Percentiles rank a stretch among this genome's conserved stretches.
Conservation (phyloP, 30 jellyfish, hydroid and myxozoan species). For the Haliclystus octoradiatus region DNA sequence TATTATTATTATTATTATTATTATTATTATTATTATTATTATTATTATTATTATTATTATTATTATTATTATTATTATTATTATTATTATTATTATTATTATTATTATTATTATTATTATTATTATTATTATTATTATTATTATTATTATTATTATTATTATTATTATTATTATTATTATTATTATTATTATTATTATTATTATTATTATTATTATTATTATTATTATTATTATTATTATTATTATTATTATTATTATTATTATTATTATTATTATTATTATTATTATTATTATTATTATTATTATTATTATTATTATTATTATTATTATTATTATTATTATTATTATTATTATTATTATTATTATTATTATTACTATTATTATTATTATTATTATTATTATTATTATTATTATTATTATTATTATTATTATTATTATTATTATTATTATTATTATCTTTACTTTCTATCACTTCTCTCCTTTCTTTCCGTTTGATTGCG, state of each 20-base stretch:
- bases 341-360: neutral
- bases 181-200: neutral
- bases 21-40: no score
- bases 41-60: no score
- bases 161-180: no score
- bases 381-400: neutral
- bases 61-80: no score
- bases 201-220: neutral
- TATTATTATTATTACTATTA: slow-evolving; percentile 1
- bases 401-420: neutral
- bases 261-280: neutral
- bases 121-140: no score
- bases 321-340: neutral
- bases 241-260: neutral
- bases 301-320: neutral
- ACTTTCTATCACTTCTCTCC: no score
- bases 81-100: no score
- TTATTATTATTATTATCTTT: neutral
- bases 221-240: neutral
- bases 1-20: no score
- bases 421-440: neutral
- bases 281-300: neutral
- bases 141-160: no score
- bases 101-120: no score
- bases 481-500: no score